phyloP scores from a whole-genome alignment of 2,797 vertebrate species.

The Sylvia borin region DNA sequence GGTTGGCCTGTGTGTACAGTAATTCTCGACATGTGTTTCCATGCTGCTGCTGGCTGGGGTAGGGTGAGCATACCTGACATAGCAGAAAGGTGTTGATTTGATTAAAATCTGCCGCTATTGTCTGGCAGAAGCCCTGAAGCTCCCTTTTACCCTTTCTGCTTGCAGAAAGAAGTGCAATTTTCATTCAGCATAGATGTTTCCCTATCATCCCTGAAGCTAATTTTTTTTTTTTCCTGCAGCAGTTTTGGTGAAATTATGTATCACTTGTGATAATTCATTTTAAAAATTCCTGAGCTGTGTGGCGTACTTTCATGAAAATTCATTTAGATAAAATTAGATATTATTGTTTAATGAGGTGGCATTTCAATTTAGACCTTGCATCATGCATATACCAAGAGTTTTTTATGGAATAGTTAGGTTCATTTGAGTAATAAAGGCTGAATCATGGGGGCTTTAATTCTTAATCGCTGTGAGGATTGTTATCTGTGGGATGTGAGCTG shows the following conservation, averaged over 20 bases:
- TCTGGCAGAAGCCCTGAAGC: conserved; percentile 8
- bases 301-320: conserved; percentile 86
- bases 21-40: accelerated
- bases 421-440: conserved; percentile 99
- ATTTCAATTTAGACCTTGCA: conserved; percentile 87
- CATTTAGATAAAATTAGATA: conserved; percentile 89
- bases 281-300: conserved; percentile 87
- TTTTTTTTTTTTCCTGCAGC: conserved; percentile 71
- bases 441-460: conserved; percentile 99
- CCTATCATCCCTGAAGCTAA: conserved; percentile 74
- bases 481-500: conserved; percentile 98
- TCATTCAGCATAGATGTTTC: conserved; percentile 74
- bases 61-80: conserved; percentile 19
- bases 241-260: conserved; percentile 84
- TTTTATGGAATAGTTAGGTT: conserved; percentile 98
- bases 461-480: conserved; percentile 99
- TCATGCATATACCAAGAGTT: conserved; percentile 87
- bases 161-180: conserved; percentile 55
- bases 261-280: conserved; percentile 85
- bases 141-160: conserved; percentile 39
- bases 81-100: conserved; percentile 55
- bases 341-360: conserved; percentile 89
- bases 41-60: not conserved
- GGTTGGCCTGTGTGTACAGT: not conserved
- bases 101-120: conserved; percentile 42